Base-by-base conservation (phyloP, 2,888 invertebrate genomes). In the Apamea crenata region DNA sequence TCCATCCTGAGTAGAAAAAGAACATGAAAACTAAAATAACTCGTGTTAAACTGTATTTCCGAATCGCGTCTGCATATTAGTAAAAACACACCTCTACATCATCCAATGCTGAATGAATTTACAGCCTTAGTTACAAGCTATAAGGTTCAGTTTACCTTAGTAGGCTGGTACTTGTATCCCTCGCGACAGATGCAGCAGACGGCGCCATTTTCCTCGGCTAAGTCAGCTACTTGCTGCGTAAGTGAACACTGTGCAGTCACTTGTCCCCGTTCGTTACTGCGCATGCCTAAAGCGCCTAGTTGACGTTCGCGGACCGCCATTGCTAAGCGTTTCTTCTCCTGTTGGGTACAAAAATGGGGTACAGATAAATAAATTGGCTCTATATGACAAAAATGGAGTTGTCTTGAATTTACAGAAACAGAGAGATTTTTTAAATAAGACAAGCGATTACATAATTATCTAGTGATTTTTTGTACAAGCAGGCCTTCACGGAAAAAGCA, bases 291-390 rank as follows among this genome's bases (percentile, higher is more conserved):
- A 36, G 99, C 99, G 83, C 99, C 99, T 40, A 99, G 97, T 93
- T 99, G 99, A 89, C 99, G 99, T 94, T 99, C 99, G 71, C 99
- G 97, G 96, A 99, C 99, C 0, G 99, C 99, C 99, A 99, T 99
- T 0, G 99, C 99, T 76, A 99, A 96, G 0, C 99, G 98, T 95
- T 99, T 99, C 97, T 99, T 99, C 94, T 99, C 99, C 91, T 99
- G 98, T 50, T 32, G 0, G 5, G 32, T 36, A 0, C 21, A 47
- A 65, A 66, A 29, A 8, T 53, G 14, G 0, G 3, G 3, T 36
- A 56, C 1, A 14, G 21, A 6, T 65, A 21, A 40, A 6, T 47
- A 50, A 21, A 63, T 18, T 18, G 7, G 1, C 18, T n/a, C n/a
- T n/a, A n/a, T n/a, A n/a, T n/a, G n/a, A n/a, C n/a, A n/a, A n/a